Evolutionary conservation across 2,113 vertebrate species (phyloP).

Genomic region (Hydrochoerus hydrochaeris): DNA sequence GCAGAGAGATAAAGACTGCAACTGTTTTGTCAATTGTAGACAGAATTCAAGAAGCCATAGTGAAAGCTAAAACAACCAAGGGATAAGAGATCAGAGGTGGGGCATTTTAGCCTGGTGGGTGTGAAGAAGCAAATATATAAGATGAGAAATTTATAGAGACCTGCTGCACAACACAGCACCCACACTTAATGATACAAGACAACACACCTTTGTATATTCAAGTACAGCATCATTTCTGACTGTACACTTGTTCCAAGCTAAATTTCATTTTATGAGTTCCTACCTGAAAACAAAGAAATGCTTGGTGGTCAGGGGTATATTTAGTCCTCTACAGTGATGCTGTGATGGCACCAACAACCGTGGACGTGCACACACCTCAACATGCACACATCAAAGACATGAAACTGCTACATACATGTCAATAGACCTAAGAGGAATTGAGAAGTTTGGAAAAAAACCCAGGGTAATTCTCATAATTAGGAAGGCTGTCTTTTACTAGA

Average conservation of each 20-base stretch:
- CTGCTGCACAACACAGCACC: not conserved
- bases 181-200: not conserved
- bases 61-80: conserved; percentile 17
- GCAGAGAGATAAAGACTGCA: not conserved
- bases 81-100: not conserved
- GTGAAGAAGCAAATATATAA: not conserved
- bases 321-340: not conserved
- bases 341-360: not conserved
- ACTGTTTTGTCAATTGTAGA: not conserved
- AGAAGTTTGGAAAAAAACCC: not conserved
- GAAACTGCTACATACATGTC: not conserved
- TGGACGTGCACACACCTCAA: not conserved
- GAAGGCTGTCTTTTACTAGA: not conserved
- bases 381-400: not conserved
- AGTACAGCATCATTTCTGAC: not conserved
- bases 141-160: not conserved
- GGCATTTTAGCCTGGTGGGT: not conserved
- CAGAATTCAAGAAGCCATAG: not conserved
- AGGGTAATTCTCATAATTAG: not conserved
- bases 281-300: not conserved
- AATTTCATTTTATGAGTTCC: not conserved
- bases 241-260: not conserved
- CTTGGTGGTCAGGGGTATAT: not conserved
- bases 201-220: not conserved
- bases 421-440: not conserved